Evolutionary conservation across 2,113 vertebrate species (phyloP).

Genomic region (Hippocampus abdominalis): DNA sequence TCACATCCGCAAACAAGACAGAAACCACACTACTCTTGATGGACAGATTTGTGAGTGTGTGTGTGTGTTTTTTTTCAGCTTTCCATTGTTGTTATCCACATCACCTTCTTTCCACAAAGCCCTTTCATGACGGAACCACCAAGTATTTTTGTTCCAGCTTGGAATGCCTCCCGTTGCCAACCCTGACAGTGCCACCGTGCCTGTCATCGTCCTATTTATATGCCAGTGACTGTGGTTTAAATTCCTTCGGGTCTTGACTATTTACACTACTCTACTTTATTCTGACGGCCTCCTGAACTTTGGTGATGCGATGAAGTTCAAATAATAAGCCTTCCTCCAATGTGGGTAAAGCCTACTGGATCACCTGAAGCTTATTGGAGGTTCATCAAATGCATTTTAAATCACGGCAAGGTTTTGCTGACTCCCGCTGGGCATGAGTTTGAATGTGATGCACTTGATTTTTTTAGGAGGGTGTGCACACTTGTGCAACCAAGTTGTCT

Average conservation of each 20-base stretch:
- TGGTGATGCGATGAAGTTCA: neutral
- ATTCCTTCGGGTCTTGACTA: neutral
- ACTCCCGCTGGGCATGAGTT: no score
- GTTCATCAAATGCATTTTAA: no score
- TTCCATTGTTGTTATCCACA: neutral
- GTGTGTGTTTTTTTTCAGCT: no score
- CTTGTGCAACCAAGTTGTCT: no score
- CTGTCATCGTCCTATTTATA: neutral
- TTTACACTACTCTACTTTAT: neutral
- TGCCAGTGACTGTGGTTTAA: neutral
- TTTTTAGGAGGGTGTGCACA: no score
- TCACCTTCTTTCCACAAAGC: neutral
- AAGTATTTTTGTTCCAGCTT: neutral
- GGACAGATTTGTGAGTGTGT: no score
- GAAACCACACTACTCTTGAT: no score
- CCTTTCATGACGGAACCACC: neutral
- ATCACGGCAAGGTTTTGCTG: no score
- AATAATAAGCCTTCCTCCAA: neutral
- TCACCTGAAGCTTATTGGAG: no score
- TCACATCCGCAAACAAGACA: no score
- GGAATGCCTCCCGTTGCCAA: neutral
- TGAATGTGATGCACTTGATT: neutral
- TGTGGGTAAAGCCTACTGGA: no score
- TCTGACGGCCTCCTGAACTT: neutral
- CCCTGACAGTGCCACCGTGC: neutral